Evolutionary conservation across 2,797 vertebrate species (phyloP), one percentile per base, ranked within the genome.

Genomic region (Huso huso): DNA sequence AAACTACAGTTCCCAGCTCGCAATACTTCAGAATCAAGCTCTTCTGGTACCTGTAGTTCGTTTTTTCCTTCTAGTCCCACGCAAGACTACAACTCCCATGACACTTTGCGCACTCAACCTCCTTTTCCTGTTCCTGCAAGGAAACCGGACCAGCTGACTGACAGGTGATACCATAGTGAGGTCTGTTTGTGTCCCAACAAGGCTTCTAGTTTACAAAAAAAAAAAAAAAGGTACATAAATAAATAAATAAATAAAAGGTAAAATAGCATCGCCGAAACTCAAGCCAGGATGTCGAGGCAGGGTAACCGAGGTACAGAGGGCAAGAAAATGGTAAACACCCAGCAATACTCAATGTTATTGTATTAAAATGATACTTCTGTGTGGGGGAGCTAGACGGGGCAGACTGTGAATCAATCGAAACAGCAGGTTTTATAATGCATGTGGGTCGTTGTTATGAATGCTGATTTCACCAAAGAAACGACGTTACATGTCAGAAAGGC

Each of bases 321-420:
- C 90, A 98, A 97, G 84, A 98, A 97, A 83, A 97, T 97, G 95
- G 95, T 97, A 91, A 88, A 62, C 73, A 70, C 1, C 2, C 8
- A 11, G 52, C 63, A 10, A 55, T 10, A 9, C n/a, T 55, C 9
- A 55, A 7, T 55, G 52, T 55, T 55, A n/a, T 55, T 55, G 52
- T 55, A 3, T 55, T 10, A 3, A 55, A 55, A 9, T 55, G 52
- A n/a, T 55, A 5, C 52, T 55, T 58, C 65, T 57, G 51, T 57
- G 51, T 58, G 62, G 11, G 13, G 6, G 15, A 18, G 48, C 23
- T 52, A 11, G 23, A 48, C 12, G 67, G 73, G 73, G 23, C 11
- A n/a, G n/a, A 9, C 55, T 18, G 15, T 18, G 15, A 18, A 18
- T 18, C 15, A 18, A 18, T 52, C 6, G 48, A 12, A 18, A 48